Percentiles rank a stretch among this genome's conserved stretches.
phyloP scores from a whole-genome alignment of 2,888 invertebrate species.

The Ichneumon xanthorius region DNA sequence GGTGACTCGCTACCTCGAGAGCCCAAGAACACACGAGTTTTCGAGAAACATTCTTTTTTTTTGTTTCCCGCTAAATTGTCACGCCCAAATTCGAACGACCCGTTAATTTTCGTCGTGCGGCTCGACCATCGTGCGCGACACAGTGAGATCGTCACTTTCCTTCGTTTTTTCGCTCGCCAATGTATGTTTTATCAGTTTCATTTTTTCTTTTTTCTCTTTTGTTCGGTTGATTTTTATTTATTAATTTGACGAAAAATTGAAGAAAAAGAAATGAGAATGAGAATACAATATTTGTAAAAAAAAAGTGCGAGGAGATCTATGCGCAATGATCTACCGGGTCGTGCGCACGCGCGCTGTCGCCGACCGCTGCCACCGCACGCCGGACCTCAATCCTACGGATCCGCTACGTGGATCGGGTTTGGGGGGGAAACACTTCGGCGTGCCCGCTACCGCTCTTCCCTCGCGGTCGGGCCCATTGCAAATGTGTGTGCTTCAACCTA shows the following conservation, averaged over 20 bases:
- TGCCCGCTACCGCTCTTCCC: conserved; percentile 13
- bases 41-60: not conserved
- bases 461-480: conserved; percentile 15
- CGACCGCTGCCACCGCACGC: conserved; percentile 49
- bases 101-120: not conserved
- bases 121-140: conserved; percentile 24
- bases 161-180: not conserved
- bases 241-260: not conserved
- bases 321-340: conserved; percentile 46
- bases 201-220: not conserved
- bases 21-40: not conserved
- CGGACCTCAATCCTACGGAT: conserved; percentile 47
- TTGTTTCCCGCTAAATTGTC: not conserved
- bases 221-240: not conserved
- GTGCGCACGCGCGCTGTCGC: conserved; percentile 58
- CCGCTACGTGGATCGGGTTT: conserved; percentile 52
- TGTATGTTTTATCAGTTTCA: not conserved
- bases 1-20: not conserved
- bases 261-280: not conserved
- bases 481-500: conserved; percentile 27
- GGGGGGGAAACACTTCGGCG: conserved; percentile 23
- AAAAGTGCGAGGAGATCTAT: conserved; percentile 53
- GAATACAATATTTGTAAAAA: not conserved
- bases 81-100: not conserved
- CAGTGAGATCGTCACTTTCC: conserved; percentile 19